A percentile compares a stretch with the other conserved stretches of the same genome.
Conservation (phyloP, 64 coral and sea anemone species). For the Pachyseris speciosa region DNA sequence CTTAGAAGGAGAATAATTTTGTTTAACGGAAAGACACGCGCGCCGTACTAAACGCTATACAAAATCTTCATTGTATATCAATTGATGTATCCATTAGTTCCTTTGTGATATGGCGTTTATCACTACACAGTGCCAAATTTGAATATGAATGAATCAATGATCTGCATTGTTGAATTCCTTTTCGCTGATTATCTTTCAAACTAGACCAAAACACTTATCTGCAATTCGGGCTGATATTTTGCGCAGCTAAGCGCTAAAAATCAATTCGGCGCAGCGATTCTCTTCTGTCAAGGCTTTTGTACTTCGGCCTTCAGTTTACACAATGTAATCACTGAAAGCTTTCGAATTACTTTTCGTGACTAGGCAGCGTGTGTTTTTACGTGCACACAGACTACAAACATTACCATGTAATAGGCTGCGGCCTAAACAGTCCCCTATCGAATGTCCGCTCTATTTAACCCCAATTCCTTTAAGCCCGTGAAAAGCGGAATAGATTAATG, state of each 20-base stretch:
- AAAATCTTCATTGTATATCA: constrained; percentile 90
- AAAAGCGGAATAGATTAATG: constrained; percentile 35
- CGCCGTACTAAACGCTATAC: constrained; percentile 77
- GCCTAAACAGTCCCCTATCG: constrained; percentile 66
- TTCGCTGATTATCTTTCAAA: constrained; percentile 81
- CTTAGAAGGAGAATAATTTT: constrained; percentile 32
- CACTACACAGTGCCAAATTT: constrained; percentile 79
- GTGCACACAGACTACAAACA: constrained; percentile 78
- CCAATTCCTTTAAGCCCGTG: constrained; percentile 36
- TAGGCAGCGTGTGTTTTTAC: constrained; percentile 42
- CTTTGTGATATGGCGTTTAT: constrained; percentile 86
- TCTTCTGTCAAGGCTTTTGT: background rate
- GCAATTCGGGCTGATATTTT: background rate
- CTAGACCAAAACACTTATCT: constrained; percentile 37
- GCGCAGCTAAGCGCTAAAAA: constrained; percentile 22
- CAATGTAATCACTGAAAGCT: constrained; percentile 63
- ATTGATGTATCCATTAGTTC: constrained; percentile 91
- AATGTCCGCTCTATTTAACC: constrained; percentile 57
- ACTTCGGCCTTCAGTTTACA: constrained; percentile 2
- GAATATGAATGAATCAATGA: constrained; percentile 94
- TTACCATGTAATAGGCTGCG: constrained; percentile 71
- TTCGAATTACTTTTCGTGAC: constrained; percentile 84
- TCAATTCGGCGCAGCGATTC: background rate
- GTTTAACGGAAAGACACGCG: constrained; percentile 54
- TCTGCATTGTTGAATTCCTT: constrained; percentile 94